Evolutionary conservation across 2,797 vertebrate species (phyloP), one percentile per base, ranked within the genome.

Genomic region (Epinephelus malabaricus): DNA sequence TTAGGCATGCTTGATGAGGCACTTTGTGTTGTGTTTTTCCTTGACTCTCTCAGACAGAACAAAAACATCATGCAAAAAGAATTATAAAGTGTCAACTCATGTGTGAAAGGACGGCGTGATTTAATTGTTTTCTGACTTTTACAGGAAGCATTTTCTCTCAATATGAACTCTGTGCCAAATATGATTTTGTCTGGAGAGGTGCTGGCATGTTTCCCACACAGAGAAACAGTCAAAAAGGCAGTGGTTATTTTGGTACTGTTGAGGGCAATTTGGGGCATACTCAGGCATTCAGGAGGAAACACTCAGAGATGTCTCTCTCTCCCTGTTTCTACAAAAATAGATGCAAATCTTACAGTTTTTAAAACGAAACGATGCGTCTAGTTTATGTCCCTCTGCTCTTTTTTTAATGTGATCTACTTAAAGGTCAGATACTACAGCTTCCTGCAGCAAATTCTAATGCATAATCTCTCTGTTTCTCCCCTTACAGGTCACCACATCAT

Each of bases 401-500:
- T 61, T 54, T 18, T 65, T 73, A 11, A 68, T 17, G 1, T 18
- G 19, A 5, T 60, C 17, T 47, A 3, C 14, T 47, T 62, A 46
- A 23, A 30, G 12, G 6, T 58, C 65, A 51, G n/a, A 49, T 25
- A 34, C 25, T 18, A n/a, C 62, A 34, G 15, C 8, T 2, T 23
- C 45, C 10, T 46, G 64, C 5, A 18, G 5, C 23, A n/a, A 21
- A 25, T 17, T 49, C 8, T 14, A 50, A 59, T 40, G 23, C 9
- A 60, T 56, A 9, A 23, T 66, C 19, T 69, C 60, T 79, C 56
- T 88, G 3, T 89, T 70, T 73, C 30, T 81, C 47, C 27, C 1
- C 27, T 47, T 5, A 5, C 91, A 95, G 94, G 93, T 94, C 78
- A 94, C 92, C 79, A 89, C 94, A 54, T 85, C 92, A 78, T 95